phyloP scores from a whole-genome alignment of 2,888 invertebrate genomes.

The Scaptomyza caliginosa region DNA sequence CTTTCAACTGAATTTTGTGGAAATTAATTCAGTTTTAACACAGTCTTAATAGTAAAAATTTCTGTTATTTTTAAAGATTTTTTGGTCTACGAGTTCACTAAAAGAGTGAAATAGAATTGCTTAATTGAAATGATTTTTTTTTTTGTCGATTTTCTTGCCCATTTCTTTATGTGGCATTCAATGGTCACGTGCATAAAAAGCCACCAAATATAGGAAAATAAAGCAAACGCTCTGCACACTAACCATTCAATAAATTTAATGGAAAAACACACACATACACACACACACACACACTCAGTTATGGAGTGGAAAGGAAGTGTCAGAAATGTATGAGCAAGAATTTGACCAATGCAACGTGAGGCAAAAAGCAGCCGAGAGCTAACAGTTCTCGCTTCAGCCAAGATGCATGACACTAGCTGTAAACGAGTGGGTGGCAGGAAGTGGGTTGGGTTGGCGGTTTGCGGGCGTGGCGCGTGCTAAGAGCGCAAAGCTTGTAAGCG shows the following conservation, averaged over 20 bases:
- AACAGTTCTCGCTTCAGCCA: conserved; percentile 10
- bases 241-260: conserved; percentile 65
- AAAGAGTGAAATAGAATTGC: conserved; percentile 20
- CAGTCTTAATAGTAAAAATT: no score
- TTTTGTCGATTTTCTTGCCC: conserved; percentile 52
- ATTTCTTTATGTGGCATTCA: conserved; percentile 41
- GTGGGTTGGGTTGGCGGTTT: neutral
- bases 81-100: conserved; percentile 1
- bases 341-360: conserved; percentile 57
- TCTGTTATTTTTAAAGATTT: neutral
- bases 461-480: conserved; percentile 61
- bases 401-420: conserved; percentile 31
- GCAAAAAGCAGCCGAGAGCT: conserved; percentile 14
- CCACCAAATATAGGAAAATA: conserved; percentile 19
- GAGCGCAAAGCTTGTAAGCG: conserved; percentile 78
- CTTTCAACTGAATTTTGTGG: no score
- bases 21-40: no score
- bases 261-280: conserved; percentile 21
- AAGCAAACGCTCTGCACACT: conserved; percentile 22
- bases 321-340: conserved; percentile 52
- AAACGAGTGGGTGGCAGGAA: conserved; percentile 3
- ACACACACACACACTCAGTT: neutral
- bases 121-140: no score
- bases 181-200: conserved; percentile 46
- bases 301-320: conserved; percentile 45